These are phyloP conservation scores for Abscondita cerata DNA, from an alignment of 2,888 invertebrate species.

Conservation along the genomic window DNA sequence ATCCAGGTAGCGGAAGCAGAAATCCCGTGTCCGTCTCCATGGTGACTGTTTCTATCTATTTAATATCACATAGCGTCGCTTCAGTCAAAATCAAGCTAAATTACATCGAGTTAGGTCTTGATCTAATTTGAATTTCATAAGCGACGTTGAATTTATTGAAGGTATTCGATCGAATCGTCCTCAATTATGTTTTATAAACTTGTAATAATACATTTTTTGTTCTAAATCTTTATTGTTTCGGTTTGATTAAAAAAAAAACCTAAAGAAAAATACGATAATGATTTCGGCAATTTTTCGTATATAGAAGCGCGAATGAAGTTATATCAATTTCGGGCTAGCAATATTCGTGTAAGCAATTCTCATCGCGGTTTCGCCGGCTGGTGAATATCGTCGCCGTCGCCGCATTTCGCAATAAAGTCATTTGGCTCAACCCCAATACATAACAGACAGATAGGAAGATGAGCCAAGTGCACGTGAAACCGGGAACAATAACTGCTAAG, in stretches of 20 bases:
- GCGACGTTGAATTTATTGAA: slow-evolving; percentile 23
- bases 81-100: slow-evolving; percentile 40
- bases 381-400: slow-evolving; percentile 38
- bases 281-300: background rate
- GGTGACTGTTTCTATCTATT: slow-evolving; percentile 39
- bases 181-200: too few relatives aligned
- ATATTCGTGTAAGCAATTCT: slow-evolving; percentile 39
- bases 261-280: background rate
- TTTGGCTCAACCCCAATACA: slow-evolving; percentile 40
- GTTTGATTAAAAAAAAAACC: too few relatives aligned
- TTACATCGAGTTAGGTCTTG: slow-evolving; percentile 39
- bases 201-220: slow-evolving; percentile 19
- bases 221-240: slow-evolving; percentile 11
- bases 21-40: slow-evolving; percentile 33
- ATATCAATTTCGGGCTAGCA: slow-evolving; percentile 34
- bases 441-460: slow-evolving; percentile 41
- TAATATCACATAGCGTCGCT: slow-evolving; percentile 40
- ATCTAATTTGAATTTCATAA: slow-evolving; percentile 41
- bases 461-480: slow-evolving; percentile 34
- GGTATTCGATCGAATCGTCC: slow-evolving; percentile 19
- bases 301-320: slow-evolving; percentile 21
- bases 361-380: slow-evolving; percentile 41
- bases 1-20: slow-evolving; percentile 36
- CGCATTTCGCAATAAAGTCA: slow-evolving; percentile 42
- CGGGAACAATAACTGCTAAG: slow-evolving; percentile 9